Evolutionary conservation across 2,888 invertebrate species (phyloP).

Genomic region (Zhuqinia jingwanae): DNA sequence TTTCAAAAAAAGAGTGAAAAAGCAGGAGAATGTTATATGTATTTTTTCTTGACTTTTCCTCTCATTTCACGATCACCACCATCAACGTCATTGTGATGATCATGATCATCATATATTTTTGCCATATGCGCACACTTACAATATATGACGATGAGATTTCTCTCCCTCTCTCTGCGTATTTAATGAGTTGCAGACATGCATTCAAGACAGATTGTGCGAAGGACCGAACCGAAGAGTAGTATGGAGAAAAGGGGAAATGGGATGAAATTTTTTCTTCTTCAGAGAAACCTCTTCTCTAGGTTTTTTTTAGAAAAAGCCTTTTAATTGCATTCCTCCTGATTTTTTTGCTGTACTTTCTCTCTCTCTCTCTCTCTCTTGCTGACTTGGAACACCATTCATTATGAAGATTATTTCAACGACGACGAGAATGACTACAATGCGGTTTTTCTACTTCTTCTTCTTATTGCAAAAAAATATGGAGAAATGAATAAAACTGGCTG

Average conservation of each 20-base stretch:
- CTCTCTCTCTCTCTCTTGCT: no score
- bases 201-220: slow-evolving; percentile 4
- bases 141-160: background rate
- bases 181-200: slow-evolving; percentile 58
- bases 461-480: background rate
- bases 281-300: background rate
- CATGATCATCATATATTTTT: no score
- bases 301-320: background rate
- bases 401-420: background rate
- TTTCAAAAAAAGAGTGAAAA: background rate
- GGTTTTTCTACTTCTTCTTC: background rate
- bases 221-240: no score
- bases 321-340: slow-evolving; percentile 62
- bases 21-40: background rate
- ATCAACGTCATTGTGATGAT: no score
- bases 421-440: background rate
- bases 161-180: slow-evolving; percentile 6
- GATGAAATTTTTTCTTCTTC: background rate
- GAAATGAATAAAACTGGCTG: slow-evolving; percentile 14
- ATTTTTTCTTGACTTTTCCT: slow-evolving; percentile 4
- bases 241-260: background rate
- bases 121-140: background rate
- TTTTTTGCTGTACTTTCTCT: slow-evolving; percentile 9
- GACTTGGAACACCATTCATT: slow-evolving; percentile 33
- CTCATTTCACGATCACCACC: background rate